Conservation (phyloP, 2,113 vertebrate genomes). For the Rana temporaria region DNA sequence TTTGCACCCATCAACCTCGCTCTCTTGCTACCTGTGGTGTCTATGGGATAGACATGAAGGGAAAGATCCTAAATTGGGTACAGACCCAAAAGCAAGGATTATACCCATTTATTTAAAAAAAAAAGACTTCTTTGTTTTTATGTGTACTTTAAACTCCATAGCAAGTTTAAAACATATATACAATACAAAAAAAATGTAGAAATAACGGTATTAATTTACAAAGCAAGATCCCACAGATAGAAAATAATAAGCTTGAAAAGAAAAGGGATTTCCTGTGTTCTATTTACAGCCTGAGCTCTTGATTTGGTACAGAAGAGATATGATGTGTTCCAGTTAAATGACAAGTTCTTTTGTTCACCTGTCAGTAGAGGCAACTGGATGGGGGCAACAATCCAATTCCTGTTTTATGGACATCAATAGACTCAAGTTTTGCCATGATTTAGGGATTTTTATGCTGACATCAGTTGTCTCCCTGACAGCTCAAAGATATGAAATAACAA, state of each 20-base stretch:
- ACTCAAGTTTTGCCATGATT: slow-evolving; percentile 67
- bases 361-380: slow-evolving; percentile 56
- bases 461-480: slow-evolving; percentile 83
- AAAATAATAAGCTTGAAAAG: neutral
- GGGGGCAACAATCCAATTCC: slow-evolving; percentile 62
- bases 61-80: too few species aligned
- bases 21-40: too few species aligned
- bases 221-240: neutral
- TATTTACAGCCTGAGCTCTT: slow-evolving; percentile 8
- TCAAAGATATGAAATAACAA: slow-evolving; percentile 88
- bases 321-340: slow-evolving; percentile 32
- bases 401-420: slow-evolving; percentile 70
- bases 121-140: too few species aligned
- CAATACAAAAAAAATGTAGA: too few species aligned
- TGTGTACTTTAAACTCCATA: too few species aligned
- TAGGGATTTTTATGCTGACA: slow-evolving; percentile 81
- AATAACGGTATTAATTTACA: too few species aligned
- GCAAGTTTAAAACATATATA: too few species aligned
- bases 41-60: too few species aligned
- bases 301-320: slow-evolving; percentile 49
- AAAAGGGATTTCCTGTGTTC: neutral
- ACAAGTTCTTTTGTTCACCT: slow-evolving; percentile 35
- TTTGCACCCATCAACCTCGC: too few species aligned
- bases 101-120: too few species aligned
- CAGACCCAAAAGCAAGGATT: too few species aligned